A percentile compares a stretch with the other conserved stretches of the same genome.
Conservation (phyloP, 1,140 invertebrate species). For the Eufriesea mexicana region DNA sequence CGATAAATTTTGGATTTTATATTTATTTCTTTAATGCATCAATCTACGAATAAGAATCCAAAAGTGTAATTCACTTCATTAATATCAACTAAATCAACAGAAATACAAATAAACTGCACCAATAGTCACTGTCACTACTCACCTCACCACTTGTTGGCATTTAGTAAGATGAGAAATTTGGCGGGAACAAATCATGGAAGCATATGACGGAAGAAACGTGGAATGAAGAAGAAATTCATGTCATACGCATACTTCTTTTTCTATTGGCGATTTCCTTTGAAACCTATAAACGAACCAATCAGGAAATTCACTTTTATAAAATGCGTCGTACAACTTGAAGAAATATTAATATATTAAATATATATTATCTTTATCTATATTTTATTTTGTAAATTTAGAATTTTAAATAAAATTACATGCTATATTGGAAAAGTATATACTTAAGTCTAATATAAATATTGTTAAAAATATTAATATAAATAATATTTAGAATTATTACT, state of each 20-base stretch:
- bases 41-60: background rate
- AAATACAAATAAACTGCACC: background rate
- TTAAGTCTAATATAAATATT: background rate
- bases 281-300: background rate
- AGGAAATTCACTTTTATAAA: background rate
- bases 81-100: background rate
- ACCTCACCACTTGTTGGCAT: constrained; percentile 32
- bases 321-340: background rate
- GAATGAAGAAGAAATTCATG: background rate
- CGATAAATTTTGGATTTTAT: too few species aligned
- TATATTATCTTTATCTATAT: background rate
- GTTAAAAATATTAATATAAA: too few species aligned
- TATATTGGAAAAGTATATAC: background rate
- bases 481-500: too few species aligned
- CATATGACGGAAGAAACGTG: background rate
- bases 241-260: background rate
- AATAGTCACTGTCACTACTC: constrained; percentile 12
- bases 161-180: constrained; percentile 30
- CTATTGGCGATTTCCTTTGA: constrained; percentile 4
- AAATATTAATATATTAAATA: background rate
- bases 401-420: background rate
- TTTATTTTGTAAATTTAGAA: background rate
- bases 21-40: background rate
- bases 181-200: constrained; percentile 26
- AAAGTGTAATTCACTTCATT: background rate